Conservation (phyloP, 1,140 invertebrate species). For the Lucilia sericata region DNA sequence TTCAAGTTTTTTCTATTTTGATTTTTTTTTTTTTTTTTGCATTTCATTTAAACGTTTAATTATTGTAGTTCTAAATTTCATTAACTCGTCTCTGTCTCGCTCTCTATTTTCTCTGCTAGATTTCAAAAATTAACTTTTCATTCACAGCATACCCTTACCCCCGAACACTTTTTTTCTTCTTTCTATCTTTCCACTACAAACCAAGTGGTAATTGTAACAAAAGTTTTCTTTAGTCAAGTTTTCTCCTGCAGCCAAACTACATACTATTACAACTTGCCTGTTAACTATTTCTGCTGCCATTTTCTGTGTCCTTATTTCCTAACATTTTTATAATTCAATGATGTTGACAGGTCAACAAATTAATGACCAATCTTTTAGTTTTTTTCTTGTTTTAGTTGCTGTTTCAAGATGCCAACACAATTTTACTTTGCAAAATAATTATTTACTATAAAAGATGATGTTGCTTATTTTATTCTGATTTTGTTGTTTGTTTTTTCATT, state of each 20-base stretch:
- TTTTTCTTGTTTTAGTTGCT: background rate
- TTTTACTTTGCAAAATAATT: background rate
- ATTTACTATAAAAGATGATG: background rate
- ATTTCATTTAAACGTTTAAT: constrained; percentile 7
- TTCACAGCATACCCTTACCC: background rate
- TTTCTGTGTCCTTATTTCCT: background rate
- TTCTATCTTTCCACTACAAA: background rate
- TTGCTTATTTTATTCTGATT: background rate
- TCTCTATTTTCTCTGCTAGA: background rate
- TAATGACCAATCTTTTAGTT: background rate
- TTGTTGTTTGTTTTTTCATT: background rate
- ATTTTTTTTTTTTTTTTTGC: constrained; percentile 4
- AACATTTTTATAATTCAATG: constrained; percentile 1
- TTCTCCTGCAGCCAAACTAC: too few species aligned
- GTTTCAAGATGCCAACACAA: background rate
- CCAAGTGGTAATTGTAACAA: background rate
- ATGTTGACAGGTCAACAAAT: constrained; percentile 29
- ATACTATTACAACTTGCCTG: too few species aligned
- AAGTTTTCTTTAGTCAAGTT: background rate
- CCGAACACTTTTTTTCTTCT: background rate
- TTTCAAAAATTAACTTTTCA: constrained; percentile 26
- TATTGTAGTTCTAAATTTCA: constrained; percentile 18
- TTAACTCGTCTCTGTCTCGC: background rate
- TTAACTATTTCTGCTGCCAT: background rate
- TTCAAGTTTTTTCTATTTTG: background rate